phyloP scores from a whole-genome alignment of 2,113 vertebrate genomes.

The Bujurquina vittata region DNA sequence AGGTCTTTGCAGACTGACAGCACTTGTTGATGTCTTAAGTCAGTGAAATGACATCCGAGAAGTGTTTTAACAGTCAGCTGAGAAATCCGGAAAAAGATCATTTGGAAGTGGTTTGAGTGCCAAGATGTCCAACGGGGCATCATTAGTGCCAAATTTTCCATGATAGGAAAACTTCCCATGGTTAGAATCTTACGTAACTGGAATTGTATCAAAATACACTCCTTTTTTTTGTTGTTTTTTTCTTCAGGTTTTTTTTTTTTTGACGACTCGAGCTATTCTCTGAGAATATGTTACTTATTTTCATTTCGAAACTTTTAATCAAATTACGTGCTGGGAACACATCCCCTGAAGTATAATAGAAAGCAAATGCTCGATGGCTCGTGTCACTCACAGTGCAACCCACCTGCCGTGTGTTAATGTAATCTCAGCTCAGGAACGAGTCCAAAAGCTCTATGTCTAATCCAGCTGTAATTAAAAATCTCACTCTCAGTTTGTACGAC shows the following conservation, averaged over 20 bases:
- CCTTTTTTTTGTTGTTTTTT: neutral
- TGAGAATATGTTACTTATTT: slow-evolving; percentile 19
- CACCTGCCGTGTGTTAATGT: slow-evolving; percentile 26
- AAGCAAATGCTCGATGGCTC: slow-evolving; percentile 21
- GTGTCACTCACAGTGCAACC: neutral
- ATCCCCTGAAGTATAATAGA: slow-evolving; percentile 14
- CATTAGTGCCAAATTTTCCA: slow-evolving; percentile 61
- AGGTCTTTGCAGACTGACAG: neutral
- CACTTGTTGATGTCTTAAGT: slow-evolving; percentile 14
- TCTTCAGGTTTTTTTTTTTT: neutral
- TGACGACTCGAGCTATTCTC: slow-evolving; percentile 12
- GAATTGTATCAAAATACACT: slow-evolving; percentile 22
- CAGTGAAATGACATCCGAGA: neutral
- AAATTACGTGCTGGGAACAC: slow-evolving; percentile 10
- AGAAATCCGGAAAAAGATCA: slow-evolving; percentile 42
- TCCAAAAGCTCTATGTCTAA: neutral
- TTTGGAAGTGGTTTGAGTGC: slow-evolving; percentile 62
- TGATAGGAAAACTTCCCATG: slow-evolving; percentile 63
- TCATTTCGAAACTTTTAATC: slow-evolving; percentile 31
- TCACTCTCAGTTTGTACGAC: neutral
- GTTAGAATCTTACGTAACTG: slow-evolving; percentile 52
- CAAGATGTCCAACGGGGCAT: slow-evolving; percentile 43
- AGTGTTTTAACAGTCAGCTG: slow-evolving; percentile 35
- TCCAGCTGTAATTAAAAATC: slow-evolving; percentile 1
- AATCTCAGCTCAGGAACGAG: slow-evolving; percentile 12